Conservation (phyloP, 2,797 vertebrate genomes). For the Pterois miles region DNA sequence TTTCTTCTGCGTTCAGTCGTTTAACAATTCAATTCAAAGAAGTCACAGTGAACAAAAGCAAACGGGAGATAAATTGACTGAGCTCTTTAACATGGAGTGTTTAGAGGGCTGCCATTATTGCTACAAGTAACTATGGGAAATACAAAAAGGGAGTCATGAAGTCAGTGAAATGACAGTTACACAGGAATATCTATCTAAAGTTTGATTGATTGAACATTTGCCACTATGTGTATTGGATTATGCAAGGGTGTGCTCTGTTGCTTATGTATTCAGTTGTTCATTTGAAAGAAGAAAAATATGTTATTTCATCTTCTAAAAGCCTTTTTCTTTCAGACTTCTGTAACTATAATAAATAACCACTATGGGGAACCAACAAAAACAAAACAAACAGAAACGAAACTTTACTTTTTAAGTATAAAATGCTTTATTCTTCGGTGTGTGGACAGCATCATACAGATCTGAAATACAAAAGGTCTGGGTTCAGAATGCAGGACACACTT, state of each 20-base stretch:
- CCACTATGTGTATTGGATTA: background rate
- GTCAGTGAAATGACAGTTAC: background rate
- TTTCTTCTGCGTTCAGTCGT: background rate
- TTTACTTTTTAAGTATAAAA: background rate
- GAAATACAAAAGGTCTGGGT: accelerated
- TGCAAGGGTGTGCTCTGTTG: background rate
- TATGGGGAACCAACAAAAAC: background rate
- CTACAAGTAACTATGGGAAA: background rate
- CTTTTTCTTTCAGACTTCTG: background rate
- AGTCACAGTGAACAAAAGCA: background rate
- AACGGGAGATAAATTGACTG: background rate
- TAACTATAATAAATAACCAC: background rate
- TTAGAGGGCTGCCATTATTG: background rate
- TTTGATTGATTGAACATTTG: background rate
- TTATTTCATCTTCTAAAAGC: background rate
- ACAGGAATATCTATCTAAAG: background rate
- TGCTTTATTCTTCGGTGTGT: background rate
- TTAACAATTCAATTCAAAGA: background rate
- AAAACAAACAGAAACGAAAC: background rate
- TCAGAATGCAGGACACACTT: background rate
- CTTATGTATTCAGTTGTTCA: background rate
- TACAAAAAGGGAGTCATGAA: background rate
- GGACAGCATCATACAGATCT: background rate
- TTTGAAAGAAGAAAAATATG: background rate
- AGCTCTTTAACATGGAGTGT: background rate